phyloP scores from a whole-genome alignment of 2,888 invertebrate species.

The Capitulum mitella region DNA sequence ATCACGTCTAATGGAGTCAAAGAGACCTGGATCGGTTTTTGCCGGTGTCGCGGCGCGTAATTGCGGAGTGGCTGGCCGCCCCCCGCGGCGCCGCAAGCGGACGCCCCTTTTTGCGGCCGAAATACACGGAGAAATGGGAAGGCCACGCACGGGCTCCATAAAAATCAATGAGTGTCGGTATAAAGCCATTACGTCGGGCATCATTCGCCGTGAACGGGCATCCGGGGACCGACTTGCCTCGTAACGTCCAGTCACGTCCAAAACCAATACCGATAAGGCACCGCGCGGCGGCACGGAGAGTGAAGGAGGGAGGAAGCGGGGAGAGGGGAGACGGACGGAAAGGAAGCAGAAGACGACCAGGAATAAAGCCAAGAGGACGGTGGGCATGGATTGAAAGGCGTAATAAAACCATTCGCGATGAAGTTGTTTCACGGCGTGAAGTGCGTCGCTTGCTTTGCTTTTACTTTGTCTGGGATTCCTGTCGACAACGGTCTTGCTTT shows the following conservation, averaged over 20 bases:
- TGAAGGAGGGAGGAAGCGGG: not conserved
- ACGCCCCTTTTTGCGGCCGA: not conserved
- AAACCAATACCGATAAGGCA: slow-evolving; percentile 15
- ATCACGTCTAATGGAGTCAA: not conserved
- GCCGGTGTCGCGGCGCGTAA: not conserved
- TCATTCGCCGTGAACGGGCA: slow-evolving; percentile 20
- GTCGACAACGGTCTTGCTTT: too few relatives aligned
- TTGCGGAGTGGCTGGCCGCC: not conserved
- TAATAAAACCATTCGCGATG: too few relatives aligned
- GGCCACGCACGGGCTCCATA: slow-evolving; percentile 16
- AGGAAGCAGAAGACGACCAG: not conserved
- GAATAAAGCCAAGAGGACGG: not conserved
- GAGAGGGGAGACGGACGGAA: not conserved
- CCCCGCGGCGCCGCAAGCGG: not conserved
- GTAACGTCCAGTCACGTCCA: slow-evolving; percentile 9
- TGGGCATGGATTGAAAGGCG: too few relatives aligned
- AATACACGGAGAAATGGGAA: not conserved
- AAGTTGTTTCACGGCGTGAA: too few relatives aligned
- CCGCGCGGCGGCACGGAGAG: not conserved
- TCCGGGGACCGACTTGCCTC: not conserved
- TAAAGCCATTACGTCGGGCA: slow-evolving; percentile 17
- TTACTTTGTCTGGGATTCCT: too few relatives aligned
- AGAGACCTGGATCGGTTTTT: slow-evolving; percentile 4
- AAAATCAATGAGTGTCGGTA: slow-evolving; percentile 27
- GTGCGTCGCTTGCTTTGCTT: too few relatives aligned